Conservation (phyloP, 2,888 invertebrate genomes). For the Linnaemya tessellans region DNA sequence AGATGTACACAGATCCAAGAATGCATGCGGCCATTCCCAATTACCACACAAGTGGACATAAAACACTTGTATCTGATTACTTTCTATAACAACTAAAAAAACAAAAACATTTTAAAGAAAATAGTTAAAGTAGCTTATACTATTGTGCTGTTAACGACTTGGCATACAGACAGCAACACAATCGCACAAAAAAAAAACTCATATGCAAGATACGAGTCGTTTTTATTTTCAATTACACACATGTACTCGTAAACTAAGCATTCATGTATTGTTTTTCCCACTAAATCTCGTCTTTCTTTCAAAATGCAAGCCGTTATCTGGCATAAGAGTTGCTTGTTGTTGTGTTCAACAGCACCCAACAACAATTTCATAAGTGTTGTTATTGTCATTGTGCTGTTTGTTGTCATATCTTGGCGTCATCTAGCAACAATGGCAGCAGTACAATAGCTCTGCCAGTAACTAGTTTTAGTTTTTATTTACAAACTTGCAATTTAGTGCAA, state of each 20-base stretch:
- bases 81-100: no score
- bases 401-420: constrained; percentile 70
- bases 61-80: no score
- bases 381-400: constrained; percentile 55
- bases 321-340: neutral
- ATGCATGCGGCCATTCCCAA: no score
- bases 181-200: neutral
- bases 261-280: neutral
- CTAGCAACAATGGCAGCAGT: constrained; percentile 45
- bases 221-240: constrained; percentile 24
- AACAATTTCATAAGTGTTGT: constrained; percentile 26
- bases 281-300: constrained; percentile 22
- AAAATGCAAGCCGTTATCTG: constrained; percentile 25
- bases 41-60: no score
- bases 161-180: neutral
- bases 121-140: neutral
- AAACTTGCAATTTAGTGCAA: constrained; percentile 70
- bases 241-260: constrained; percentile 8
- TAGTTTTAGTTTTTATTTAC: constrained; percentile 56
- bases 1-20: no score
- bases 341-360: constrained; percentile 4
- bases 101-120: neutral
- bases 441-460: constrained; percentile 26
- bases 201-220: constrained; percentile 3
- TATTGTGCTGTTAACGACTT: neutral